These are phyloP conservation scores for Muntiacus reevesi DNA, from an alignment of 2,113 vertebrate species.

Conservation along the genomic window DNA sequence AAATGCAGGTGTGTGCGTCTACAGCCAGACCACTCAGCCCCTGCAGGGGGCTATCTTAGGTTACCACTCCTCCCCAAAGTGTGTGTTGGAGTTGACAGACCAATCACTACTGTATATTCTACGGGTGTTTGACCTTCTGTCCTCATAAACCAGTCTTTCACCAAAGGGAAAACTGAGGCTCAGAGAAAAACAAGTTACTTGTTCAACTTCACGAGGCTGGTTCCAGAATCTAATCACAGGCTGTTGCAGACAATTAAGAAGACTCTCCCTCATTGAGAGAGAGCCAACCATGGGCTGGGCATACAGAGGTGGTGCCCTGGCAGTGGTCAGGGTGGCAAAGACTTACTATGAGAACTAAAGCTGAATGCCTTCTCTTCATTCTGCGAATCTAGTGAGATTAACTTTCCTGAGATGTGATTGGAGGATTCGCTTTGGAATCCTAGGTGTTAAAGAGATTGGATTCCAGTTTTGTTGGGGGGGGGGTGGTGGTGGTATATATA, in stretches of 20 bases:
- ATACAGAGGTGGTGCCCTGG: background rate
- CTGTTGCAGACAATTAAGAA: background rate
- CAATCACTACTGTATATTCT: background rate
- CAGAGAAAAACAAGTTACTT: background rate
- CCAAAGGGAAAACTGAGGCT: background rate
- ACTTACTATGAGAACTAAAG: background rate
- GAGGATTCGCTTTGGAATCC: background rate
- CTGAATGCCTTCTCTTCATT: background rate
- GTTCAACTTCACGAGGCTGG: background rate
- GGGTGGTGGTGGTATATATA: fast-evolving
- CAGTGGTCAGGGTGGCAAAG: background rate
- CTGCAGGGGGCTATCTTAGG: background rate
- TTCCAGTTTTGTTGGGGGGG: background rate
- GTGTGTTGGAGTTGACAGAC: background rate
- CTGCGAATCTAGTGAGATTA: background rate
- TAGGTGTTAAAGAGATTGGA: background rate
- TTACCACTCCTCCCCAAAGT: background rate
- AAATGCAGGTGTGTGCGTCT: background rate
- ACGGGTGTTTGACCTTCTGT: background rate
- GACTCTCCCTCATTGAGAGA: background rate
- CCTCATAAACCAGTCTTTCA: background rate
- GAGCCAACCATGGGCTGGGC: background rate
- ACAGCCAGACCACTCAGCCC: background rate
- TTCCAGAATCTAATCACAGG: background rate
- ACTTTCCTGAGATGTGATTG: background rate